Percentiles rank a stretch among this genome's conserved stretches.
Evolutionary conservation across 2,797 vertebrate genomes (phyloP).

Genomic region (Clarias platycephalus): DNA sequence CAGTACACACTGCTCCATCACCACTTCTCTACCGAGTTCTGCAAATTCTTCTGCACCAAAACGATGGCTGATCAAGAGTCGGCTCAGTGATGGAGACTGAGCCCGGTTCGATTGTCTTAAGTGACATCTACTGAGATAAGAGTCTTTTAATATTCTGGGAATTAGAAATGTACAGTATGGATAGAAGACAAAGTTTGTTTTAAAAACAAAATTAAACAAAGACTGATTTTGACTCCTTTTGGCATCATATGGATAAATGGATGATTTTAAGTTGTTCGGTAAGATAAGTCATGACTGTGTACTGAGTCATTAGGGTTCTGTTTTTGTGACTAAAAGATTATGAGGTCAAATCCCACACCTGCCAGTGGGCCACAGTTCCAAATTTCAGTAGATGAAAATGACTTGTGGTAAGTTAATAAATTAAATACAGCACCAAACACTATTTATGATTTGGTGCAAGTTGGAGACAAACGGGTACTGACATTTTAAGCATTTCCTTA

Average conservation of each 20-base stretch:
- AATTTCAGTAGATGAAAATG: background rate
- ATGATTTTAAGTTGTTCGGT: background rate
- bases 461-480: background rate
- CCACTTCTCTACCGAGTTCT: constrained; percentile 67
- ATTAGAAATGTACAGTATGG: background rate
- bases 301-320: background rate
- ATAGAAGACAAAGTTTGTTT: background rate
- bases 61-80: background rate
- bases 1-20: constrained; percentile 69
- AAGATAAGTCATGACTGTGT: background rate
- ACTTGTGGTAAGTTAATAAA: background rate
- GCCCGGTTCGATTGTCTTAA: background rate
- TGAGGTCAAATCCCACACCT: background rate
- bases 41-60: constrained; percentile 61
- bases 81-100: background rate
- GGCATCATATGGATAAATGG: background rate
- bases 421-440: background rate
- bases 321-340: background rate
- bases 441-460: background rate
- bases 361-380: background rate
- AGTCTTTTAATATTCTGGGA: background rate
- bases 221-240: too few relatives aligned
- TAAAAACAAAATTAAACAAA: background rate
- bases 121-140: background rate
- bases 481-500: background rate